A percentile compares a stretch with the other conserved stretches of the same genome.
These are phyloP conservation scores for Diacarnus erythraeanus DNA, from an alignment of 37 sponge, comb jelly and placozoan genomes.

Conservation along the genomic window DNA sequence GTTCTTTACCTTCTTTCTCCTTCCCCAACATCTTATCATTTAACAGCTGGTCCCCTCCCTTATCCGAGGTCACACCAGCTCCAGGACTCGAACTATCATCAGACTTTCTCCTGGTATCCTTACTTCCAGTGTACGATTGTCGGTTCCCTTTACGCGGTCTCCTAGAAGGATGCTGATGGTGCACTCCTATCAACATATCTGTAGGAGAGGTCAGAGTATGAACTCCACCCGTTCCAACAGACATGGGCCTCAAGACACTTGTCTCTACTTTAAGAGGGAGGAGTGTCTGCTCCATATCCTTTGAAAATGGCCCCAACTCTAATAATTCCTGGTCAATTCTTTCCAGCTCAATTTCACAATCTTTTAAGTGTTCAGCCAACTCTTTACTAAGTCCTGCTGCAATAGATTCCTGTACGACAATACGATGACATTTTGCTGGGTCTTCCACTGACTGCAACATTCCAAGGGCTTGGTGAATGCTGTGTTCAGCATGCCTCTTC, in stretches of 20 bases:
- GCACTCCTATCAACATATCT: neutral
- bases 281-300: slow-evolving; percentile 16
- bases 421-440: neutral
- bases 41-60: neutral
- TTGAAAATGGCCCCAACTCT: slow-evolving; percentile 60
- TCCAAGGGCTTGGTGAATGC: neutral
- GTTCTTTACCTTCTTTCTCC: neutral
- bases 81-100: neutral
- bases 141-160: slow-evolving; percentile 8
- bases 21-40: neutral
- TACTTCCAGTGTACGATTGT: neutral
- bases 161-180: neutral
- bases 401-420: neutral
- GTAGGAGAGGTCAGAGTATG: neutral
- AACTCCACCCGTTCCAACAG: neutral
- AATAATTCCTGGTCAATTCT: slow-evolving; percentile 54
- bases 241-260: neutral
- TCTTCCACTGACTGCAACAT: neutral
- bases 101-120: slow-evolving; percentile 8
- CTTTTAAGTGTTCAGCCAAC: slow-evolving; percentile 1
- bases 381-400: neutral
- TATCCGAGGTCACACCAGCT: neutral
- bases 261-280: neutral
- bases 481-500: neutral
- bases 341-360: slow-evolving; percentile 28